Base-by-base conservation (phyloP, 1,140 invertebrate species). In the Asobara japonica region DNA sequence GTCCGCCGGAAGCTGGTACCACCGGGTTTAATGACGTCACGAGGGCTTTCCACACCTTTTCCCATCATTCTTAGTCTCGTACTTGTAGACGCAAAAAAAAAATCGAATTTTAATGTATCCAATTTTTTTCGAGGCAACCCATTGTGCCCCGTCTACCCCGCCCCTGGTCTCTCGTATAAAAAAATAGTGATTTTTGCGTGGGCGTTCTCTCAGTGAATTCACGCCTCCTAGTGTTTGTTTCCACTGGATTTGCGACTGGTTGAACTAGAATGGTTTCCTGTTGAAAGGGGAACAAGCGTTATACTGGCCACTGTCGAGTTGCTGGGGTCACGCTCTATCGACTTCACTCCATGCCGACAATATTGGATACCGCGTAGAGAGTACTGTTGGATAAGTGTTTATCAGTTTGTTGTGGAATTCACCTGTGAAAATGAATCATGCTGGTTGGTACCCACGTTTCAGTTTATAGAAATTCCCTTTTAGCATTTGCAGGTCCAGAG, bases 231-330 rank as follows among this genome's bases (percentile, higher is more conserved):
- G 56, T 69, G 56, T 56, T 56, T 56, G 22, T 56, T 56, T 56
- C 51, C 51, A 56, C 22, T 62, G n/a, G 30, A 16, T 30, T 62
- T 62, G 56, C 45, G 73, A 67, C 69, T 66, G 60, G 69, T 75
- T 30, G 71, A 38, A 74, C 73, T 80, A 79, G 78, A 79, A 78
- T 70, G 69, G 74, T 81, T 81, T 80, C 79, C 80, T 81, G 79
- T 81, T 81, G 80, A 81, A 81, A 81, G 80, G 80, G 71, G 75
- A 80, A 79, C 78, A 45, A 45, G 65, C 69, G 69, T 68, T 70
- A 30, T 25, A 20, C 16, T 51, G 72, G 78, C 74, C 73, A 73
- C 56, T 70, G 77, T 72, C n/a, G n/a, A n/a, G n/a, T n/a, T n/a
- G n/a, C n/a, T n/a, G 70, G 74, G 76, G 71, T 77, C 76, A 75